These are phyloP conservation scores for Pempheris klunzingeri DNA, from an alignment of 2,797 vertebrate species.

Conservation along the genomic window DNA sequence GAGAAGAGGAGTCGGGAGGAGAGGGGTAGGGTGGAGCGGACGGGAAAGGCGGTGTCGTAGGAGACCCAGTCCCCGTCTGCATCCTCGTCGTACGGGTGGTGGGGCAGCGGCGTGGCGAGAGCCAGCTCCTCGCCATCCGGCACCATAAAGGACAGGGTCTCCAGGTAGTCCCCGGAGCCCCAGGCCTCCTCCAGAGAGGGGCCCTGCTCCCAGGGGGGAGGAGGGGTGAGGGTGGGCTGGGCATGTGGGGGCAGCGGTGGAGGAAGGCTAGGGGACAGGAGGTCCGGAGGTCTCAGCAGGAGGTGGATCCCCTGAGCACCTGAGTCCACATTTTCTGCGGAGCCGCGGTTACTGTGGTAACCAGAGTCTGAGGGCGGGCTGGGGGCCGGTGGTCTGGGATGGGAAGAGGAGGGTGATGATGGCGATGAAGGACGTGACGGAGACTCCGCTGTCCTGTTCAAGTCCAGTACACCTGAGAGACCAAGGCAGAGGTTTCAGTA, in stretches of 20 bases:
- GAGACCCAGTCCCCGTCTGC: conserved; percentile 71
- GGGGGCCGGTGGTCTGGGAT: conserved; percentile 33
- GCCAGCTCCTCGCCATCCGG: conserved; percentile 84
- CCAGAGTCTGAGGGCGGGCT: conserved; percentile 49
- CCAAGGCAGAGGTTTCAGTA: neutral
- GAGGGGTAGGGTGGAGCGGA: conserved; percentile 85
- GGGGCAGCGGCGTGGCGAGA: conserved; percentile 78
- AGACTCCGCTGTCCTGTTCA: conserved; percentile 55
- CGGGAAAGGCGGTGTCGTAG: conserved; percentile 89
- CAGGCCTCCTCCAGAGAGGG: conserved; percentile 84
- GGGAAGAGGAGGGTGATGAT: conserved; percentile 32
- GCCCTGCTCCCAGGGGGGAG: conserved; percentile 77
- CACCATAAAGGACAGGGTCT: conserved; percentile 87
- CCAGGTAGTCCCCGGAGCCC: conserved; percentile 91
- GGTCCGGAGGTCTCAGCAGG: conserved; percentile 83
- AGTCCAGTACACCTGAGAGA: conserved; percentile 56
- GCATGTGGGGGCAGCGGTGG: conserved; percentile 79
- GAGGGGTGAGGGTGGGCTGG: conserved; percentile 84
- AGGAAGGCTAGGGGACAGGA: conserved; percentile 83
- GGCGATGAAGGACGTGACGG: conserved; percentile 38
- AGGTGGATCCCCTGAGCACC: conserved; percentile 87
- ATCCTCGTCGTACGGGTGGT: conserved; percentile 80
- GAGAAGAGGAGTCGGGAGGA: conserved; percentile 79
- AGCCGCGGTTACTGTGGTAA: conserved; percentile 53
- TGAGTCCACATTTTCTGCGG: conserved; percentile 65